Conservation (phyloP, 37 sponge, comb jelly and placozoan species). For the Mnemiopsis leidyi region DNA sequence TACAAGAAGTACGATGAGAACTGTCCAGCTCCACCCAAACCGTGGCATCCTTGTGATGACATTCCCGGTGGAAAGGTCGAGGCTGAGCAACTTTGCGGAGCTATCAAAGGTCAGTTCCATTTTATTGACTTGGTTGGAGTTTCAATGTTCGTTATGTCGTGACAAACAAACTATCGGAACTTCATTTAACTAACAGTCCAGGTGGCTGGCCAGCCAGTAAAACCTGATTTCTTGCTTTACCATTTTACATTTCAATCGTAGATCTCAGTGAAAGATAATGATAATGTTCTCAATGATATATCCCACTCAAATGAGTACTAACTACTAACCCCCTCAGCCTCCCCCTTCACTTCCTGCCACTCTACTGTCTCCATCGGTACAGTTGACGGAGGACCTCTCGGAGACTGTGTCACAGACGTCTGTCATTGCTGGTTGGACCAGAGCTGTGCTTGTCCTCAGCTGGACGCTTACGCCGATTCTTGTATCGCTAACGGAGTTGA, state of each 20-base stretch:
- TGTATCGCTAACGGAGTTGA: neutral
- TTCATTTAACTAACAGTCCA: too few species aligned
- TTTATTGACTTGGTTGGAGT: too few species aligned
- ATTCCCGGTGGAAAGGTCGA: neutral
- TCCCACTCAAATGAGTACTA: too few species aligned
- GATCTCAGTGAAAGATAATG: too few species aligned
- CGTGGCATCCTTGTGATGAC: slow-evolving; percentile 21
- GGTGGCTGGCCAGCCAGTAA: too few species aligned
- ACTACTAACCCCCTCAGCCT: neutral
- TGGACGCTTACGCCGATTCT: neutral
- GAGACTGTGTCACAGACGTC: neutral
- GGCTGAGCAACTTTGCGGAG: neutral
- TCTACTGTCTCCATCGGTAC: neutral
- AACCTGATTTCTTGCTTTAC: too few species aligned
- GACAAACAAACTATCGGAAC: too few species aligned
- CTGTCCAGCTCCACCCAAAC: neutral
- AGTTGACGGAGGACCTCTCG: neutral
- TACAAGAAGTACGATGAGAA: slow-evolving; percentile 54
- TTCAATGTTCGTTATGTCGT: too few species aligned
- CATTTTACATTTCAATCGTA: too few species aligned
- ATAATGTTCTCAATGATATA: too few species aligned
- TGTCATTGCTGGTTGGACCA: neutral
- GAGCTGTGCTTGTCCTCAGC: neutral
- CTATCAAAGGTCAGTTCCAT: neutral
- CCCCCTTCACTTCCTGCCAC: neutral